These are phyloP conservation scores for Ispidina lecontei DNA, from an alignment of 2,797 vertebrate genomes.

Conservation along the genomic window DNA sequence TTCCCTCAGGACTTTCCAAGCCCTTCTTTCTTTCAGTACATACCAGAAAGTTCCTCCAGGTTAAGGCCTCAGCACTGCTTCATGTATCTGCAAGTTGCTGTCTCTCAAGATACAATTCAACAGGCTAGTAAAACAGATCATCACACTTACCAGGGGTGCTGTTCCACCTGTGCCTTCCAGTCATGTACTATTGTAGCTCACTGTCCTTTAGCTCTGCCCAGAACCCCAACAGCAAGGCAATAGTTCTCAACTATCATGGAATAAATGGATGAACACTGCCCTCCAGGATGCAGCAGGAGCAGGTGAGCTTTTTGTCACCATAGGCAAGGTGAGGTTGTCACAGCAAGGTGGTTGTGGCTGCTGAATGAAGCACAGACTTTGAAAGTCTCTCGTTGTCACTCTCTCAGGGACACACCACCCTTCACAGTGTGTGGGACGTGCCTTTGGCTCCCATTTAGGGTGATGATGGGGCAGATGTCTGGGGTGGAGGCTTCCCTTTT, in stretches of 20 bases:
- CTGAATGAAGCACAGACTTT: too few relatives aligned
- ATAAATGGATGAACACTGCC: fast-evolving
- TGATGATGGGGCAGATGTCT: neutral
- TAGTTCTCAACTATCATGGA: neutral
- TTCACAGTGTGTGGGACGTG: fast-evolving
- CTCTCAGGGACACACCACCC: too few relatives aligned
- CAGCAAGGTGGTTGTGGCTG: too few relatives aligned
- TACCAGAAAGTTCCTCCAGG: neutral
- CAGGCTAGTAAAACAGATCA: neutral
- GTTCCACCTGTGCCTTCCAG: neutral
- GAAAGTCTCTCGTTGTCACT: fast-evolving
- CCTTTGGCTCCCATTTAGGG: neutral
- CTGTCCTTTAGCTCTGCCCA: neutral
- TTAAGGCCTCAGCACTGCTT: neutral
- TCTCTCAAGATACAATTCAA: neutral
- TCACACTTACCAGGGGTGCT: fast-evolving
- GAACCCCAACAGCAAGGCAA: fast-evolving
- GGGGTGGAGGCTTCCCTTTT: neutral
- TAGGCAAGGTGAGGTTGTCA: neutral
- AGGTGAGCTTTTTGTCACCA: too few relatives aligned
- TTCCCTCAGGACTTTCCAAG: neutral
- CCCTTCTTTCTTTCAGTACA: neutral
- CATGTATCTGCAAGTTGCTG: fast-evolving
- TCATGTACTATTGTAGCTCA: fast-evolving
- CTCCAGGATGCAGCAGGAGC: neutral